Base-by-base conservation (phyloP, 2,888 invertebrate species). In the Plebejus anna region DNA sequence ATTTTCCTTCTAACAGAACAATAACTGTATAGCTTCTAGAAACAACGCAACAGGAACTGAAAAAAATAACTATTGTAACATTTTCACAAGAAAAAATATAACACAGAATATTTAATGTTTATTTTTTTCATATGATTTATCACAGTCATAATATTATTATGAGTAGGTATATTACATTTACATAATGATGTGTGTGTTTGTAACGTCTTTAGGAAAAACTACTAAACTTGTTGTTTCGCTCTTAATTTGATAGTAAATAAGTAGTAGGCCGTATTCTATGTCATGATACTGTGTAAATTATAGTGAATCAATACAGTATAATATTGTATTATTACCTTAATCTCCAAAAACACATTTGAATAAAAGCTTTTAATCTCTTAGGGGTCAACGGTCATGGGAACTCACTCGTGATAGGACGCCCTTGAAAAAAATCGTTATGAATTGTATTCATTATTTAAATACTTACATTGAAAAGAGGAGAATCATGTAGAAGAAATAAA, bases 361-460 rank as follows among this genome's bases (percentile, higher is more conserved):
- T 11, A 61, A 28, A 28, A 61, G 28, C 28, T 61, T 61, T 28
- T 28, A 28, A 28, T 7, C 59, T n/a, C 28, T 61, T 61, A 28
- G 11, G 61, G 66, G 66, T 66, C 66, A 66, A 66, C 13, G 32
- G 66, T 66, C 66, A 36, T 66, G 66, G 32, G 13, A 66, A 13
- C 1, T 36, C 32, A 11, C 32, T 66, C 32, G 28, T 9, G 6
- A 66, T 66, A 32, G 32, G 22, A 36, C 66, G 32, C 32, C 36
- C 36, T 66, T 66, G 66, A 66, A 32, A 61, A 61, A 28, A 28
- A 59, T 59, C 22, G 22, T 61, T 22, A 61, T 22, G 61, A 28
- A 61, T 11, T 22, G 28, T 22, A 61, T 61, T 61, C 9, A 61
- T 61, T 22, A 61, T 66, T 28, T 47, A 47, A 22, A 59, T 59